These are phyloP conservation scores for Habropoda laboriosa DNA, from an alignment of 1,140 invertebrate species.

Conservation along the genomic window DNA sequence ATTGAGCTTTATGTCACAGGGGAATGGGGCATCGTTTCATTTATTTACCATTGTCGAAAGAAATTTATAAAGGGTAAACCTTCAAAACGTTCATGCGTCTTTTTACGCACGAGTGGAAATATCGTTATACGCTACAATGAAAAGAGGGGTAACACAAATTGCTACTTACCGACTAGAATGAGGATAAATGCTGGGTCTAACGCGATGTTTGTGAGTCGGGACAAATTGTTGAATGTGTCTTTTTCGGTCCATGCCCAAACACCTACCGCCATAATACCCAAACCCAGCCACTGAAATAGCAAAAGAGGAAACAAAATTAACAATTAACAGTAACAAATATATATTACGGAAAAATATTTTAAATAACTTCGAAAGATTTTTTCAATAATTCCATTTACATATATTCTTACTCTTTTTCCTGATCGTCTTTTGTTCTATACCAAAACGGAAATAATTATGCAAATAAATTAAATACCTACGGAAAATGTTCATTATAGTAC, in stretches of 20 bases:
- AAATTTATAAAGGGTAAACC: no score
- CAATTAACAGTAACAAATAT: not conserved
- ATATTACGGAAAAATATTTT: not conserved
- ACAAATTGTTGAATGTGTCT: conserved; percentile 96
- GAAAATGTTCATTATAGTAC: no score
- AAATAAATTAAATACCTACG: no score
- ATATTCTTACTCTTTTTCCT: no score
- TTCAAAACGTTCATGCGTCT: no score
- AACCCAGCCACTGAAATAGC: conserved; percentile 90
- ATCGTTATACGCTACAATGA: no score
- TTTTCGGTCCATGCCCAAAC: conserved; percentile 99
- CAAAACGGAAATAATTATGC: no score
- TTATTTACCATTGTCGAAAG: no score
- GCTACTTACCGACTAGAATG: conserved; percentile 91
- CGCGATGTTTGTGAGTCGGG: conserved; percentile 93
- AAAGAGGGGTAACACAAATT: not conserved
- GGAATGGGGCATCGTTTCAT: no score
- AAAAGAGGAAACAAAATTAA: conserved; percentile 48
- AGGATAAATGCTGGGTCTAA: conserved; percentile 98
- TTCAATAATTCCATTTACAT: not conserved
- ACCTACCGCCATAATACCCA: conserved; percentile 93
- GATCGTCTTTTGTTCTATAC: no score
- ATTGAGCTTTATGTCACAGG: no score
- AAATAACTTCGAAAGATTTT: not conserved
- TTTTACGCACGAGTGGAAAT: no score